Conservation (phyloP, 2,113 vertebrate genomes). For the Lynx canadensis region DNA sequence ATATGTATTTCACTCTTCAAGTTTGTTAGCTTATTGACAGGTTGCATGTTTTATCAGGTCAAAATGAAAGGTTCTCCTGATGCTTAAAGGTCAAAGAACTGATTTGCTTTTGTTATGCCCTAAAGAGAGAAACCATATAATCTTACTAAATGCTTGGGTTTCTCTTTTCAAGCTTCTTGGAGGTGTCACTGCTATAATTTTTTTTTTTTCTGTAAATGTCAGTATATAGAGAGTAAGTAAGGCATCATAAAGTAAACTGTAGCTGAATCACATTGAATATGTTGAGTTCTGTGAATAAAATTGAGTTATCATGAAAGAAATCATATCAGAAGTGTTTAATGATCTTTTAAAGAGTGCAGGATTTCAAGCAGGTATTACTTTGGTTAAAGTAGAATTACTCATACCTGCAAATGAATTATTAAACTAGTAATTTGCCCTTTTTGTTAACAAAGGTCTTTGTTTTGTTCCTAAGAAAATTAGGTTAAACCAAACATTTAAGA, state of each 20-base stretch:
- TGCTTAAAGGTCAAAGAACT: conserved; percentile 18
- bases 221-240: neutral
- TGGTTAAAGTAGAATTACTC: conserved; percentile 45
- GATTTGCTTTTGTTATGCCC: conserved; percentile 12
- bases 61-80: conserved; percentile 42
- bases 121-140: neutral
- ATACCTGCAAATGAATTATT: neutral
- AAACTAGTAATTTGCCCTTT: neutral
- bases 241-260: neutral
- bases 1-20: neutral
- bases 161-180: neutral
- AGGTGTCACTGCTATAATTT: neutral
- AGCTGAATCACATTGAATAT: conserved; percentile 12
- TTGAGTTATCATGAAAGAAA: neutral
- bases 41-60: conserved; percentile 6
- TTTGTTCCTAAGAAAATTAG: conserved; percentile 38
- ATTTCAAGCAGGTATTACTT: conserved; percentile 24
- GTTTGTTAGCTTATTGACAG: conserved; percentile 24
- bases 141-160: conserved; percentile 26
- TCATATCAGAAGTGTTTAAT: conserved; percentile 6
- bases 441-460: neutral
- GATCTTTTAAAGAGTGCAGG: neutral
- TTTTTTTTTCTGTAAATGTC: conserved; percentile 32
- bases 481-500: conserved; percentile 39
- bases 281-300: conserved; percentile 43